Percentiles rank a stretch among this genome's conserved stretches.
phyloP scores from a whole-genome alignment of 2,113 vertebrate genomes.

The Prochilodus magdalenae region DNA sequence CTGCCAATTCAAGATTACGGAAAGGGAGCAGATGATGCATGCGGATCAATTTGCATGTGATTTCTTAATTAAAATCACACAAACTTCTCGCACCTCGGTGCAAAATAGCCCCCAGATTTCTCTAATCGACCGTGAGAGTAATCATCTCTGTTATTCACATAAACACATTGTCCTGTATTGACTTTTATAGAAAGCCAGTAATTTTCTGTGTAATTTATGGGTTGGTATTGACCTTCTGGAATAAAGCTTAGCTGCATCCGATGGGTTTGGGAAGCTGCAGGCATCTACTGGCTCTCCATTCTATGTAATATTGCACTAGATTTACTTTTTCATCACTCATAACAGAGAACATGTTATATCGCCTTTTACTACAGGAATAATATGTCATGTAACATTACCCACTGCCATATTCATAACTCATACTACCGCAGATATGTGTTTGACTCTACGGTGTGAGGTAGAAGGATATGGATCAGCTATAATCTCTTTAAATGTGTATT shows the following conservation, averaged over 20 bases:
- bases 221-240: background rate
- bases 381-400: too few relatives aligned
- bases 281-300: background rate
- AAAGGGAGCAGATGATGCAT: conserved; percentile 3
- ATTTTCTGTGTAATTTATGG: background rate
- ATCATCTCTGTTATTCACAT: background rate
- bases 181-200: background rate
- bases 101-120: background rate
- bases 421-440: too few relatives aligned
- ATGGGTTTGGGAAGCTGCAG: background rate
- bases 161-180: background rate
- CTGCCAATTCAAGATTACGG: conserved; percentile 6
- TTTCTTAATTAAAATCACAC: conserved; percentile 3
- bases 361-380: too few relatives aligned
- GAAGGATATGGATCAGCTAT: too few relatives aligned
- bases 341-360: too few relatives aligned
- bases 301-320: background rate
- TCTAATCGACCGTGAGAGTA: background rate
- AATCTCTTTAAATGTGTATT: too few relatives aligned
- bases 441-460: too few relatives aligned
- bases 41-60: background rate
- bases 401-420: too few relatives aligned
- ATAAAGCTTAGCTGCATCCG: background rate
- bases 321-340: too few relatives aligned
- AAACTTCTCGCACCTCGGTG: background rate